Evolutionary conservation across 2,888 invertebrate species (phyloP), one percentile per base, ranked within the genome.

Genomic region (Nipponacmea schrenckii): DNA sequence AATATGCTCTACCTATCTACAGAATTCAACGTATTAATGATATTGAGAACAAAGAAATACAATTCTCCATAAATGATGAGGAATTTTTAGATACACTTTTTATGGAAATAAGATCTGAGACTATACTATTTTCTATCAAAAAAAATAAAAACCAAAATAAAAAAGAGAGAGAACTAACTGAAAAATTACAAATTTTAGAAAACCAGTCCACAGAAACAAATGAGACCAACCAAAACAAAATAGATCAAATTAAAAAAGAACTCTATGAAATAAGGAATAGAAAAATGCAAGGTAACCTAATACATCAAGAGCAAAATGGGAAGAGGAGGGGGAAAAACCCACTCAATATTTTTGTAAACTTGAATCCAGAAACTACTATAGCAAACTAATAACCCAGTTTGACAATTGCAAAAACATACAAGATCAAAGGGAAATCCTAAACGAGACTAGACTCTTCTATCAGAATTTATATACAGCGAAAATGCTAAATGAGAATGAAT

Each of bases 41-140:
- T 14, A 66, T 72, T 2, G 12, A 46, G 15, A 31, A 66, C 69
- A 56, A 69, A n/a, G 62, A 66, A 31, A 62, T 72, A 17, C 44
- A 72, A 44, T 64, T 72, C 50, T 68, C 64, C 15, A 71, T 69
- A 62, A 65, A 68, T 62, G 68, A 68, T 15, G 68, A 74, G 44
- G 39, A 69, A 45, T 71, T 69, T 67, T 65, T 72, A 63, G 72
- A 72, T 45, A 72, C 48, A 20, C 27, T 68, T 17, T 27, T 71
- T 17, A 64, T 64, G 64, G 64, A 64, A 39, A 27, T 64, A 5
- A 64, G 64, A 26, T 8, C 27, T 20, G 24, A 50, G 20, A 20
- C 50, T 20, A 72, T 68, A 15, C 68, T 68, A 56, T 65, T 64
- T 44, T 39, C 72, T 10, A 44, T 48, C 17, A 65, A 64, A 24